Conservation (phyloP, 1,140 invertebrate species). For the Drosophila auraria region DNA sequence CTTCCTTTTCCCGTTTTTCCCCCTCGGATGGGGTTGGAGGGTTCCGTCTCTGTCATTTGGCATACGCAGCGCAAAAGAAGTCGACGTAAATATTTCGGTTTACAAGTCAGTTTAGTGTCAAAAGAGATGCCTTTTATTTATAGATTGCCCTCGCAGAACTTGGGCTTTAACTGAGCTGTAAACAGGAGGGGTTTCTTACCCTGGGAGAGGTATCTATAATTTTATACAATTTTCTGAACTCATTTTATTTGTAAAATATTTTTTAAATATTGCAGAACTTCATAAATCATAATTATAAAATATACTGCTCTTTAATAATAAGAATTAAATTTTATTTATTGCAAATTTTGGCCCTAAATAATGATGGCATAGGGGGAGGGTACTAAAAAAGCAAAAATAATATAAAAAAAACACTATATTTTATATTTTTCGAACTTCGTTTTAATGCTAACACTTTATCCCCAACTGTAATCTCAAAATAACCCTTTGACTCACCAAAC, state of each 20-base stretch:
- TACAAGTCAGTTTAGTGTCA: conserved; percentile 81
- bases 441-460: neutral
- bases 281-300: neutral
- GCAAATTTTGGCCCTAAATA: neutral
- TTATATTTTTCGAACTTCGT: rapidly evolving
- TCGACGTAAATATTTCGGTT: conserved; percentile 74
- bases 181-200: conserved; percentile 11
- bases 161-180: neutral
- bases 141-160: conserved; percentile 53
- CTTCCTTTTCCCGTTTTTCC: conserved; percentile 14
- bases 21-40: conserved; percentile 16
- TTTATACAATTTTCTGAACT: neutral
- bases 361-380: neutral
- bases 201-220: neutral
- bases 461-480: neutral
- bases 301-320: no score
- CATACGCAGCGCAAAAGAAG: conserved; percentile 44
- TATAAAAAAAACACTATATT: no score
- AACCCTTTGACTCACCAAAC: conserved; percentile 9
- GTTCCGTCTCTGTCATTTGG: conserved; percentile 69
- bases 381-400: neutral
- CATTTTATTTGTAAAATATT: no score
- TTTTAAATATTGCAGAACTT: neutral
- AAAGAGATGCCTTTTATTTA: conserved; percentile 74
- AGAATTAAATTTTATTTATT: neutral